These are phyloP conservation scores for Corvus hawaiiensis DNA, from an alignment of 2,113 vertebrate genomes.

Conservation along the genomic window DNA sequence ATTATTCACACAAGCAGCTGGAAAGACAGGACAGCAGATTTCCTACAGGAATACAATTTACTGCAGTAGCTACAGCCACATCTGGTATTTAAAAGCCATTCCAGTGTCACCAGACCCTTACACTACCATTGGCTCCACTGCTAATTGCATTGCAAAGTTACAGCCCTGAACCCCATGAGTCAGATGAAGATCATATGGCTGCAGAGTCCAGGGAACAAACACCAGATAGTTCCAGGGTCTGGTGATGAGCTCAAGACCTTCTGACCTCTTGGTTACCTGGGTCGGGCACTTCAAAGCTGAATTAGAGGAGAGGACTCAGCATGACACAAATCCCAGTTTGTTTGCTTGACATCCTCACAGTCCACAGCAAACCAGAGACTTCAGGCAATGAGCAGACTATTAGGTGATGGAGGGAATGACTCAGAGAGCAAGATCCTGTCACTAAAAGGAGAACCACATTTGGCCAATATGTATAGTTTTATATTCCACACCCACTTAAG, in stretches of 20 bases:
- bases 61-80: background rate
- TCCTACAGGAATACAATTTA: conserved; percentile 16
- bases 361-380: background rate
- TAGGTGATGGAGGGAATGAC: conserved; percentile 37
- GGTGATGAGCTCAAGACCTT: conserved; percentile 27
- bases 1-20: conserved; percentile 9
- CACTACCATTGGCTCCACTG: background rate
- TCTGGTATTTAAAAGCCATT: conserved; percentile 40
- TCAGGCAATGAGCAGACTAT: background rate
- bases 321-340: conserved; percentile 4
- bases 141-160: background rate
- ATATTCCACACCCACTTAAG: conserved; percentile 9
- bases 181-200: conserved; percentile 15
- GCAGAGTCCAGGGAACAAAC: background rate
- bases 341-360: conserved; percentile 2
- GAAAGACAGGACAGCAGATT: conserved; percentile 12
- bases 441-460: background rate
- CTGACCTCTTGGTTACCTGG: conserved; percentile 37
- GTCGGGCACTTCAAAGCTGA: background rate
- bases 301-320: background rate
- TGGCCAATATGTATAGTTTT: background rate
- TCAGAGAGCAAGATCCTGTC: conserved; percentile 10
- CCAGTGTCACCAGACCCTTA: background rate
- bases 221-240: background rate
- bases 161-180: background rate